Conservation (phyloP, 1,140 invertebrate genomes). For the Pseudoatta argentina region DNA sequence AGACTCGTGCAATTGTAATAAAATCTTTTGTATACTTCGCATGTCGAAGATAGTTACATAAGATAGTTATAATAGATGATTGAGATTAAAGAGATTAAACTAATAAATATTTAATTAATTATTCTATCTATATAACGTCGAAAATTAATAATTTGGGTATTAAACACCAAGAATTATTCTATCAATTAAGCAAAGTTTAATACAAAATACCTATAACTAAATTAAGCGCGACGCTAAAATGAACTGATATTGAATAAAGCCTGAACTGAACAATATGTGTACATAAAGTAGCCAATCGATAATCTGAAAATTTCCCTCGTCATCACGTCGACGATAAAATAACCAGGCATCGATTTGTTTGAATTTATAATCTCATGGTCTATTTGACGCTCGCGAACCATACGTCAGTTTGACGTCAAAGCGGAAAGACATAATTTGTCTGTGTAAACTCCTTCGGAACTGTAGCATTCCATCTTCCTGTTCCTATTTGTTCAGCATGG, state of each 20-base stretch:
- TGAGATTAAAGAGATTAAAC: background rate
- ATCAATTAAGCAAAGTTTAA: background rate
- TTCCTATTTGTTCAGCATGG: conserved; percentile 46
- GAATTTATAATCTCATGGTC: background rate
- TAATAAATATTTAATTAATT: background rate
- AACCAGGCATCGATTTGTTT: background rate
- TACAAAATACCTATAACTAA: conserved; percentile 1
- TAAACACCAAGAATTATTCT: background rate
- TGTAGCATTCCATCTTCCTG: conserved; percentile 21
- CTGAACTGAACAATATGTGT: background rate
- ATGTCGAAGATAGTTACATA: background rate
- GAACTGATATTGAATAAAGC: background rate
- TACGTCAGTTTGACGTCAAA: background rate
- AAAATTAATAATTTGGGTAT: background rate
- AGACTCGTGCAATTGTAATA: background rate
- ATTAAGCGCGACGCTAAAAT: background rate
- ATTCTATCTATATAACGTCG: background rate
- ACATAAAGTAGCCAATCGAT: background rate
- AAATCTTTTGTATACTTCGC: background rate
- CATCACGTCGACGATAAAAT: background rate
- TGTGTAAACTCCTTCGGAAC: conserved; percentile 21
- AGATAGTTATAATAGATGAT: background rate
- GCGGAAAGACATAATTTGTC: conserved; percentile 39
- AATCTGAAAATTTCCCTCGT: background rate
- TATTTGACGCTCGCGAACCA: background rate